Evolutionary conservation across 2,797 vertebrate species (phyloP).

Genomic region (Poecilia velifera): DNA sequence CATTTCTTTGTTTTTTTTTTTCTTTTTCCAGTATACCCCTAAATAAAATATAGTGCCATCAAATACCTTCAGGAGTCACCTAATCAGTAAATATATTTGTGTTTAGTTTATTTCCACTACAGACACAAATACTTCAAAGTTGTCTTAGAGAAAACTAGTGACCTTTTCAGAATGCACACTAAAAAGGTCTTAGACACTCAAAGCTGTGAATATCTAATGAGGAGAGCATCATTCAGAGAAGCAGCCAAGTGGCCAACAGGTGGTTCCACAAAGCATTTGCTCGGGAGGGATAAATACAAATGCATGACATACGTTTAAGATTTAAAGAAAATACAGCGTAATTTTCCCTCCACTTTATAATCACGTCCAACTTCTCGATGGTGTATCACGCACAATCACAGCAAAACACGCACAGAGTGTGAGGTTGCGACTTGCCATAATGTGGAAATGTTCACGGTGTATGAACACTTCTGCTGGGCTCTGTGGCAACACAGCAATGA

Average conservation of each 20-base stretch:
- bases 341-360: not conserved
- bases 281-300: not conserved
- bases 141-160: not conserved
- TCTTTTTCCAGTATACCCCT: not conserved
- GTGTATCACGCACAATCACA: not conserved
- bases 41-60: not conserved
- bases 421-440: not conserved
- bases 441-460: not conserved
- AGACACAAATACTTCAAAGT: not conserved
- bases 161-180: not conserved
- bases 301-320: not conserved
- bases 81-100: not conserved
- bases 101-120: not conserved
- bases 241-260: not conserved
- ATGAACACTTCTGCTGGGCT: not conserved
- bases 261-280: not conserved
- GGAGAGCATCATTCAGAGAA: not conserved
- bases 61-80: not conserved
- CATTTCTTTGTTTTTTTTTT: not conserved
- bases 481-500: slow-evolving; percentile 18
- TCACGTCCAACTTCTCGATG: not conserved
- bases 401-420: not conserved
- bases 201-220: not conserved
- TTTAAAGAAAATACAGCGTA: not conserved
- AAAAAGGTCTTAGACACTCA: not conserved